Evolutionary conservation across 2,797 vertebrate species (phyloP), one percentile per base, ranked within the genome.

Genomic region (Gobionotothen gibberifrons): DNA sequence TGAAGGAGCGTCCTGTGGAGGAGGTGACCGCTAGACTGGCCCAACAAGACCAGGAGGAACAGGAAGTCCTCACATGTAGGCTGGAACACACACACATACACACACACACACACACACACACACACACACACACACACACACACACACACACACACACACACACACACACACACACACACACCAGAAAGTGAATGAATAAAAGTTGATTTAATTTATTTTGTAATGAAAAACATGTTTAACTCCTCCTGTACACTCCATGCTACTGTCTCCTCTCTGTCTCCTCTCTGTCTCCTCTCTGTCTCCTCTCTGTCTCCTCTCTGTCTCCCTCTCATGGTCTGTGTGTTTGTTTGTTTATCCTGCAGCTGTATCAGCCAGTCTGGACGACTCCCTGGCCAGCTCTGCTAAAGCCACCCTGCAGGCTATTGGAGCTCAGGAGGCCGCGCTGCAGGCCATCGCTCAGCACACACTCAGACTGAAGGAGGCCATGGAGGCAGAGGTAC

Each of bases 401-500:
- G 95, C 97, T 10, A 93, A 94, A 72, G 63, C 95, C 9, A 96
- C 97, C 0, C 89, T 97, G 43, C 95, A 96, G 84, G 96, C 97
- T 0, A 94, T 99, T 1, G 94, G 95, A 29, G 96, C 97, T 1
- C 98, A 99, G 90, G 97, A 98, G 42, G 93, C 95, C 3, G 98
- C 97, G 0, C 93, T 98, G 47, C 94, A 96, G 29, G 96, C 98
- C 0, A 95, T 99, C 47, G 88, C 76, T 1, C 86, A 85, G 26
- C 97, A 99, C 76, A 94, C 95, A 0, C 90, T 81, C 11, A 95
- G 93, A 39, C 89, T 99, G 78, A 96, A 95, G 89, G 95, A 97
- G 64, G 97, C 97, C 3, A 98, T 99, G 98, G 98, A 96, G 47
- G 89, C 95, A 5, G 96, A 98, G 96, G 97, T 99, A 76, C n/a